Percentiles rank a stretch among this genome's conserved stretches.
phyloP scores from a whole-genome alignment of 2,888 invertebrate species.

The Tiphia femorata region DNA sequence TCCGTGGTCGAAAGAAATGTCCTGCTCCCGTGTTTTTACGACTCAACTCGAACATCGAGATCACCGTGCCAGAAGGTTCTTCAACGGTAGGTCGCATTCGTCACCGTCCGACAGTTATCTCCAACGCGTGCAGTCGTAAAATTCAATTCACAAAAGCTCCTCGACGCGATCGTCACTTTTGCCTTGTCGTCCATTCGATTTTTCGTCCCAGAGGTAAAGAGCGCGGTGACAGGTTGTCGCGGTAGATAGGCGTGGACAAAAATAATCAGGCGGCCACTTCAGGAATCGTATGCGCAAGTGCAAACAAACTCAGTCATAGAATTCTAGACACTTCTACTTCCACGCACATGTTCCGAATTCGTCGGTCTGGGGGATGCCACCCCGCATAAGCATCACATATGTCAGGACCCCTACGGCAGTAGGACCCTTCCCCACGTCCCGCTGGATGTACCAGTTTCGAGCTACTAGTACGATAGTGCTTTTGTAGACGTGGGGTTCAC shows the following conservation, averaged over 20 bases:
- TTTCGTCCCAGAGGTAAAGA: no score
- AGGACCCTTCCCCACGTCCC: conserved; percentile 32
- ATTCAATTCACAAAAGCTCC: no score
- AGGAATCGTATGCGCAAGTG: conserved; percentile 45
- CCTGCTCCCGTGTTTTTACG: no score
- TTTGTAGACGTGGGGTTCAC: conserved; percentile 36
- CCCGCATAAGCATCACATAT: conserved; percentile 62
- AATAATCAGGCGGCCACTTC: conserved; percentile 49
- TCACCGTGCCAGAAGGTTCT: no score
- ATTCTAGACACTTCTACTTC: conserved; percentile 55
- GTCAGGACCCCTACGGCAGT: conserved; percentile 53
- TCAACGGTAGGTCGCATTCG: no score
- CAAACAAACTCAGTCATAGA: conserved; percentile 59
- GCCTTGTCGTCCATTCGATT: no score
- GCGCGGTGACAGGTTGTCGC: no score
- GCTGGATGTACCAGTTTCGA: conserved; percentile 30
- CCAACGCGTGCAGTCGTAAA: no score
- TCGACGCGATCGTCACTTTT: no score
- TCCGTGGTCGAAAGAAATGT: no score
- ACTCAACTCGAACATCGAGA: no score
- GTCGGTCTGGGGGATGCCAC: conserved; percentile 45
- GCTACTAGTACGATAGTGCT: conserved; percentile 19
- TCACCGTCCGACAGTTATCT: no score
- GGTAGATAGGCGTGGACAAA: conserved; percentile 31
- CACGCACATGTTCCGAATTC: conserved; percentile 57